These are phyloP conservation scores for Prosapia bicincta DNA, from an alignment of 2,888 invertebrate genomes.

Conservation along the genomic window DNA sequence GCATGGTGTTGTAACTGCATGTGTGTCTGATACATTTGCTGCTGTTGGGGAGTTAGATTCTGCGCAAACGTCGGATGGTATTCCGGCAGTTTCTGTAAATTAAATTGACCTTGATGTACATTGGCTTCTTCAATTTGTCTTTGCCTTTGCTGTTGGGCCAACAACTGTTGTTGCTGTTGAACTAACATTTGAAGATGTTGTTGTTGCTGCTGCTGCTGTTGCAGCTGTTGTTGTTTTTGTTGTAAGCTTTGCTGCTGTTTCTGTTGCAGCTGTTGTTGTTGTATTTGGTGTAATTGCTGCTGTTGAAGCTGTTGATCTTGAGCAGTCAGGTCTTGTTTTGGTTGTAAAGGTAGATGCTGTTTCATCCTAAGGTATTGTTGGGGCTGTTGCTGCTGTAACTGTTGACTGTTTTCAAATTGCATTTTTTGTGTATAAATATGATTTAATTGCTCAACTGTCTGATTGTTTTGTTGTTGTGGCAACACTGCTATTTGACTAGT, in stretches of 20 bases:
- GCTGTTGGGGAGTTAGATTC: conserved; percentile 58
- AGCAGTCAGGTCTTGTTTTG: conserved; percentile 27
- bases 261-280: conserved; percentile 34
- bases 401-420: conserved; percentile 16
- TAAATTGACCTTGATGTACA: conserved; percentile 41
- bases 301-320: conserved; percentile 33
- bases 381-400: conserved; percentile 3
- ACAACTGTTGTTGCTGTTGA: conserved; percentile 31
- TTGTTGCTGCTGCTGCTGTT: conserved; percentile 56
- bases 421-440: conserved; percentile 6
- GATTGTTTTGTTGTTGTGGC: background rate
- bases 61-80: conserved; percentile 45
- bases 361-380: conserved; percentile 21
- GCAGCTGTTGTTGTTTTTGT: conserved; percentile 44
- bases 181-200: conserved; percentile 22
- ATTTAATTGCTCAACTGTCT: background rate
- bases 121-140: conserved; percentile 51
- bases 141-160: conserved; percentile 46
- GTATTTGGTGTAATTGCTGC: conserved; percentile 34
- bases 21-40: conserved; percentile 48
- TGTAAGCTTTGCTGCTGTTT: conserved; percentile 40
- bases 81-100: conserved; percentile 53
- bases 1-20: conserved; percentile 49
- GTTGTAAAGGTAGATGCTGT: conserved; percentile 32
- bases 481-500: background rate